Conservation (phyloP, 2,113 vertebrate genomes). For the Melanerpes aurifrons region DNA sequence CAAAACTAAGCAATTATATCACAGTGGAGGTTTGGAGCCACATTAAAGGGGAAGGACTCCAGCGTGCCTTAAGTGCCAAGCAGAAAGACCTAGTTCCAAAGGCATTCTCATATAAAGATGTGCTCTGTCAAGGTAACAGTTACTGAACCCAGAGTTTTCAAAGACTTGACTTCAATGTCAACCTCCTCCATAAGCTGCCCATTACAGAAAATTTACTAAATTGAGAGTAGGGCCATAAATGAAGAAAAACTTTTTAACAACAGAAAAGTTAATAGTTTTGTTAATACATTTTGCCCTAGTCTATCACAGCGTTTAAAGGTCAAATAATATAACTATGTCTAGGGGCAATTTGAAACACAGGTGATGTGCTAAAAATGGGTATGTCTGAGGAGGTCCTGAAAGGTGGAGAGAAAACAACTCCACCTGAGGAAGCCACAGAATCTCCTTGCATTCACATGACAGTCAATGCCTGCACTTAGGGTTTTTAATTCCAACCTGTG, state of each 20-base stretch:
- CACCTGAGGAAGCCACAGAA: background rate
- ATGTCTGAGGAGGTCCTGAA: background rate
- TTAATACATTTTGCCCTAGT: background rate
- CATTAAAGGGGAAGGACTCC: background rate
- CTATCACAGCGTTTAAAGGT: background rate
- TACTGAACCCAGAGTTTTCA: background rate
- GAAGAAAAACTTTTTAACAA: background rate
- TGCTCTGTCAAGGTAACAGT: background rate
- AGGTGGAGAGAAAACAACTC: background rate
- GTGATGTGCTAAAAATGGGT: background rate
- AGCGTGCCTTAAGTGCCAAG: fast-evolving
- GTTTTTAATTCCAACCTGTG: background rate
- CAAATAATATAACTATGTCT: background rate
- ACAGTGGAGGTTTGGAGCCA: background rate
- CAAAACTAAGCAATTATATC: background rate
- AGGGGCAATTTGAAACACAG: background rate
- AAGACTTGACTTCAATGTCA: background rate
- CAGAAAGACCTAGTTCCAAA: background rate
- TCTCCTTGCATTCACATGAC: background rate
- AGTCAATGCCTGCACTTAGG: background rate
- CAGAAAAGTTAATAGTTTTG: background rate
- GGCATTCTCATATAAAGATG: fast-evolving
- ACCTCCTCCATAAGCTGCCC: background rate
- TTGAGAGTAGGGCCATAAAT: background rate
- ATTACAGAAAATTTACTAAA: background rate